phyloP scores from a whole-genome alignment of 2,797 vertebrate species.

The Dendrocincla tyrannina region DNA sequence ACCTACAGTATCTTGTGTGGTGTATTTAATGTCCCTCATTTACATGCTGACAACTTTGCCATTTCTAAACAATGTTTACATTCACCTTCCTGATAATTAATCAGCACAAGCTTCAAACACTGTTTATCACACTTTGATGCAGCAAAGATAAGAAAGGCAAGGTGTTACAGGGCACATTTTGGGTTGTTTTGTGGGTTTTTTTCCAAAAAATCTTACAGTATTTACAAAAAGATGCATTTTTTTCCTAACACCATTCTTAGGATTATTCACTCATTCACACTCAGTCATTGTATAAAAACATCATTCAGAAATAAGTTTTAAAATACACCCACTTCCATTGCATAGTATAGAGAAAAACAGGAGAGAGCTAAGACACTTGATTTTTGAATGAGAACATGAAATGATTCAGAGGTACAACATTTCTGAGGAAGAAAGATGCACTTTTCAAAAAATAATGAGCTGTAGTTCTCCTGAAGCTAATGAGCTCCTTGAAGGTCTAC shows the following conservation, averaged over 20 bases:
- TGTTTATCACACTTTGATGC: slow-evolving; percentile 51
- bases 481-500: neutral
- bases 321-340: slow-evolving; percentile 15
- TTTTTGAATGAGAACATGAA: neutral
- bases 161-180: neutral
- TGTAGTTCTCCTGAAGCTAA: neutral
- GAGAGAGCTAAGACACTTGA: neutral
- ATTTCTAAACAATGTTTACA: slow-evolving; percentile 58
- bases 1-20: neutral
- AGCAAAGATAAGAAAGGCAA: slow-evolving; percentile 17
- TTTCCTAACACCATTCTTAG: slow-evolving; percentile 28
- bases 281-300: slow-evolving; percentile 32
- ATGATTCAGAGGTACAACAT: slow-evolving; percentile 14
- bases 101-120: slow-evolving; percentile 57
- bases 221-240: slow-evolving; percentile 53
- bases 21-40: slow-evolving; percentile 17
- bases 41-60: slow-evolving; percentile 7
- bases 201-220: slow-evolving; percentile 27
- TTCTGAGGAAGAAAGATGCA: neutral
- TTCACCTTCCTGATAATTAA: slow-evolving; percentile 48
- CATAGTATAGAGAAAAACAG: neutral
- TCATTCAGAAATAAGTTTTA: slow-evolving; percentile 31
- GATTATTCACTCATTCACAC: slow-evolving; percentile 43
- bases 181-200: neutral
- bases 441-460: neutral